Evolutionary conservation across 2,113 vertebrate species (phyloP).

Genomic region (Diadophis punctatus): DNA sequence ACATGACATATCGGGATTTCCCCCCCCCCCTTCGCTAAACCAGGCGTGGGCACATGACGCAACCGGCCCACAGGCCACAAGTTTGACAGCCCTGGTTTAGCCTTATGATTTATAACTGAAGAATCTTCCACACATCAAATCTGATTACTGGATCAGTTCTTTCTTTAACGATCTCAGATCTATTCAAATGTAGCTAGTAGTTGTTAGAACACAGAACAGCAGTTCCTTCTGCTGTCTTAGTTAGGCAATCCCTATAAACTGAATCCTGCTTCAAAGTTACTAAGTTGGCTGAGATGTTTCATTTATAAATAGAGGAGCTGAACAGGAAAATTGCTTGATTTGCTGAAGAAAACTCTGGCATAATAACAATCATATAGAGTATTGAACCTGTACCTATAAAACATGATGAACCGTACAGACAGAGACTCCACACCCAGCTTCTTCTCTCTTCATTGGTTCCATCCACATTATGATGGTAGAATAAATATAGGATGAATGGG

Average conservation of each 20-base stretch:
- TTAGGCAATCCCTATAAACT: neutral
- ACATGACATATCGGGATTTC: too few species aligned
- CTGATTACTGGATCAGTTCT: neutral
- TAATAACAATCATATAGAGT: neutral
- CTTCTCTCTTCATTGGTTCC: neutral
- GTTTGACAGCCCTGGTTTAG: neutral
- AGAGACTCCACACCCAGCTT: neutral
- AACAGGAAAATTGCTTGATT: neutral
- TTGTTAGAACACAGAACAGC: neutral
- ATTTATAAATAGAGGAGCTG: neutral
- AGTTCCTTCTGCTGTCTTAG: neutral
- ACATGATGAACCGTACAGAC: neutral
- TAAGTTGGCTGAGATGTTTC: neutral
- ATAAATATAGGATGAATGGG: neutral
- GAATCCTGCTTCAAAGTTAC: neutral
- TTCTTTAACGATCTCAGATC: neutral
- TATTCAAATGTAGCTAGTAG: neutral
- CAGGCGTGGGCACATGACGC: too few species aligned
- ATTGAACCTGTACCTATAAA: neutral
- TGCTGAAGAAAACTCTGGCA: neutral
- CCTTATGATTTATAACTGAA: neutral
- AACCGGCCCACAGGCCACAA: rapidly evolving
- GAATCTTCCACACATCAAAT: neutral
- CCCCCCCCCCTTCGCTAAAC: too few species aligned
- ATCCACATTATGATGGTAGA: neutral